phyloP scores from a whole-genome alignment of 2,888 invertebrate species.

The Galeruca laticollis region DNA sequence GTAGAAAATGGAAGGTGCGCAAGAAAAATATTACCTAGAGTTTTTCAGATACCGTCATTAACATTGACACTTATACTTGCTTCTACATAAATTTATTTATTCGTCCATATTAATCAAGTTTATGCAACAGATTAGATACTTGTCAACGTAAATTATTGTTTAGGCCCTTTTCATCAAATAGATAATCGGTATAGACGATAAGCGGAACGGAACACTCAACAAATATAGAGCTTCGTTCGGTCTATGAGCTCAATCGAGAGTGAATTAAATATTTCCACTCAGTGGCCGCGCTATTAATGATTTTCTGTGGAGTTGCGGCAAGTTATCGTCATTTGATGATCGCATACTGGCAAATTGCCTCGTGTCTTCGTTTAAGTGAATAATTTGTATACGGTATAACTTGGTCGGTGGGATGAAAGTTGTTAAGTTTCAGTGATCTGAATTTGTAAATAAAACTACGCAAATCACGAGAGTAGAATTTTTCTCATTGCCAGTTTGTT shows the following conservation, averaged over 20 bases:
- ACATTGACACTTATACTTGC: not conserved
- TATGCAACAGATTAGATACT: not conserved
- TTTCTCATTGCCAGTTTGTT: no score
- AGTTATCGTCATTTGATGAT: conserved; percentile 21
- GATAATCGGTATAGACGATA: not conserved
- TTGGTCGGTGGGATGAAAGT: conserved; percentile 1
- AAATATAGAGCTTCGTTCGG: conserved; percentile 17
- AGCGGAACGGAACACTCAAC: conserved; percentile 10
- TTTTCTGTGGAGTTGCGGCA: conserved; percentile 26
- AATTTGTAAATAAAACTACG: no score
- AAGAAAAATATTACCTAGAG: no score
- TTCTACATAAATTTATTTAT: not conserved
- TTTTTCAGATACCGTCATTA: no score
- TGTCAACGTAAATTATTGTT: not conserved
- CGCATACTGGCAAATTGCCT: conserved; percentile 2
- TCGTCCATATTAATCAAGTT: not conserved
- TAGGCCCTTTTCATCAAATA: not conserved
- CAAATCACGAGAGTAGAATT: no score
- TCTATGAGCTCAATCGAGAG: conserved; percentile 26
- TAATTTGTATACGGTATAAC: conserved; percentile 12
- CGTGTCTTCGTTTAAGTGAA: conserved; percentile 18
- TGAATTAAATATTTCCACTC: conserved; percentile 33
- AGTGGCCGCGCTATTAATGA: conserved; percentile 29
- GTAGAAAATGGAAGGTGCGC: no score
- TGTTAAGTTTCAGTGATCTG: not conserved